Conservation (phyloP, 2,797 vertebrate genomes). For the Zonotrichia albicollis region DNA sequence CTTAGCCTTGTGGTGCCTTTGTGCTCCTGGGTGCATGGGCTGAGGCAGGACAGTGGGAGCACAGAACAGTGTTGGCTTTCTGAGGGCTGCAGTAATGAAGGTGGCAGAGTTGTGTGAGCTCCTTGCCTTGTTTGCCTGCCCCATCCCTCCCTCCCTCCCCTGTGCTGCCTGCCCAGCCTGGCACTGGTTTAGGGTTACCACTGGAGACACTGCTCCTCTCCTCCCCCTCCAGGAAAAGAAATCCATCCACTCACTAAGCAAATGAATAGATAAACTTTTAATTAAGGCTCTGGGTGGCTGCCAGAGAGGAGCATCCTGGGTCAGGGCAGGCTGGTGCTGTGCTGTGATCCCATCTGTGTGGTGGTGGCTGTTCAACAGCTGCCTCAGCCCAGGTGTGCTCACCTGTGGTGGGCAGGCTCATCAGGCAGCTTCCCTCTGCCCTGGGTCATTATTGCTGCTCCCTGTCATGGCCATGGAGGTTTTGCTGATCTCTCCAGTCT, state of each 20-base stretch:
- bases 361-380: background rate
- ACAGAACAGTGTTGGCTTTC: background rate
- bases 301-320: background rate
- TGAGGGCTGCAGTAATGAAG: background rate
- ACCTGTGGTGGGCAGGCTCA: background rate
- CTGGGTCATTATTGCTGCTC: background rate
- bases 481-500: background rate
- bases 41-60: background rate
- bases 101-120: background rate
- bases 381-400: accelerated
- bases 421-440: background rate
- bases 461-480: accelerated
- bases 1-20: background rate
- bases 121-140: background rate
- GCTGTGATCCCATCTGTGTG: accelerated
- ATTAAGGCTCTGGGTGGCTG: background rate
- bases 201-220: background rate
- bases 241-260: background rate
- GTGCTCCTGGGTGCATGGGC: background rate
- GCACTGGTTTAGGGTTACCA: background rate
- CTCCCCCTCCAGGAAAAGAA: background rate
- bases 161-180: background rate
- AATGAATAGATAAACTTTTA: background rate
- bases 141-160: background rate
- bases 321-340: background rate